A percentile compares a stretch with the other conserved stretches of the same genome.
Conservation (phyloP, 2,797 vertebrate species). For the Chelidonichthys spinosus region DNA sequence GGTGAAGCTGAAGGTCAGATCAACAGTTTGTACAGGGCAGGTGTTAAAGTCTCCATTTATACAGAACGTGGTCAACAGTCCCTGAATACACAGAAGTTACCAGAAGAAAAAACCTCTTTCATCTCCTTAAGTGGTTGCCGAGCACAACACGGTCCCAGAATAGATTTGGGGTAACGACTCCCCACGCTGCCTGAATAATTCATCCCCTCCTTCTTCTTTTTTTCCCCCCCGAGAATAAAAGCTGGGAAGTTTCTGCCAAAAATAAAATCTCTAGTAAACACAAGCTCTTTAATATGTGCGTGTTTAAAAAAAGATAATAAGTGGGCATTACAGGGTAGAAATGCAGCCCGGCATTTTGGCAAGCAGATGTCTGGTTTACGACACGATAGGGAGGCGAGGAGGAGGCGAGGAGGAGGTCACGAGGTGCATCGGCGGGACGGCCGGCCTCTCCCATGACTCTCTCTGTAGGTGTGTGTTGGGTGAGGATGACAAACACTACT, state of each 20-base stretch:
- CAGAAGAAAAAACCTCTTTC: slow-evolving; percentile 66
- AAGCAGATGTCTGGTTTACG: slow-evolving; percentile 46
- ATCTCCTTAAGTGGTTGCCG: slow-evolving; percentile 67
- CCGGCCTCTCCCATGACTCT: not conserved
- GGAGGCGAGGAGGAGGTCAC: slow-evolving; percentile 22
- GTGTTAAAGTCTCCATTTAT: slow-evolving; percentile 4
- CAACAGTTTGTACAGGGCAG: slow-evolving; percentile 23
- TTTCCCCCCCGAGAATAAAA: slow-evolving; percentile 54
- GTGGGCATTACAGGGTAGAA: slow-evolving; percentile 62
- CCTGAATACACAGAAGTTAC: slow-evolving; percentile 57
- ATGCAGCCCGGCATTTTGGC: slow-evolving; percentile 58
- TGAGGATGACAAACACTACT: slow-evolving; percentile 42
- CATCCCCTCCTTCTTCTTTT: slow-evolving; percentile 44
- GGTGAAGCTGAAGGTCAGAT: slow-evolving; percentile 31
- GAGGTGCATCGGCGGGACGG: slow-evolving; percentile 15
- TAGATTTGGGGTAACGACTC: slow-evolving; percentile 71
- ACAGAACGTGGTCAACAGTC: slow-evolving; percentile 48
- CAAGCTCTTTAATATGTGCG: slow-evolving; percentile 65
- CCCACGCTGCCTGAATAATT: slow-evolving; percentile 71
- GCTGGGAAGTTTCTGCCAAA: slow-evolving; percentile 64
- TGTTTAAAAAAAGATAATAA: slow-evolving; percentile 51
- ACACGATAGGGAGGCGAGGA: slow-evolving; percentile 26
- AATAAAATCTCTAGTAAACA: slow-evolving; percentile 75
- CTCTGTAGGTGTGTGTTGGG: not conserved
- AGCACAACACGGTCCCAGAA: slow-evolving; percentile 65